Conservation (phyloP, 2,113 vertebrate genomes). For the Aleadryas rufinucha region DNA sequence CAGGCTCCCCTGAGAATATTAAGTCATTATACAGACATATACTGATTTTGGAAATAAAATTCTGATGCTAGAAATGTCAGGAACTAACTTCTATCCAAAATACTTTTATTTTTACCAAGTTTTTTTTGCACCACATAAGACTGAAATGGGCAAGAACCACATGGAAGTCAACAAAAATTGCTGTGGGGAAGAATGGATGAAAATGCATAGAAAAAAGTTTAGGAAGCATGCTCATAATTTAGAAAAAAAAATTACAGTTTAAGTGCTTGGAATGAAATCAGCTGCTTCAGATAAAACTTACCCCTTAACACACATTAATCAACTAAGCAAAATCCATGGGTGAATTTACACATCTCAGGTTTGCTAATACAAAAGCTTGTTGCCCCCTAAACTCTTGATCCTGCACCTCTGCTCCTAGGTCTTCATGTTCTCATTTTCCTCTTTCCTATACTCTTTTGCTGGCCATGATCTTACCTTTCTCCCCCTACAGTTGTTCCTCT, state of each 20-base stretch:
- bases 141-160: not conserved
- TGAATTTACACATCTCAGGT: not conserved
- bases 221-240: not conserved
- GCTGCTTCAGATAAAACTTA: not conserved
- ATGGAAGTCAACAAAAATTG: not conserved
- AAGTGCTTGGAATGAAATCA: not conserved
- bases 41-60: not conserved
- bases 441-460: not conserved
- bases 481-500: not conserved
- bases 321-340: not conserved
- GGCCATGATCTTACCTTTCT: not conserved
- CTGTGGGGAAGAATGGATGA: not conserved
- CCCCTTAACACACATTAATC: not conserved
- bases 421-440: not conserved
- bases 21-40: not conserved
- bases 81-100: not conserved
- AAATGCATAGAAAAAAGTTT: not conserved
- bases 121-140: not conserved
- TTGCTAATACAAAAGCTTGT: not conserved
- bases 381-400: not conserved
- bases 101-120: not conserved
- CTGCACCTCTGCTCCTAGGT: not conserved
- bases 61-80: not conserved
- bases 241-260: not conserved
- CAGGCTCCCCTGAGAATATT: not conserved